Base-by-base conservation (phyloP, 2,888 invertebrate species). In the Himalopsyche tibetana region DNA sequence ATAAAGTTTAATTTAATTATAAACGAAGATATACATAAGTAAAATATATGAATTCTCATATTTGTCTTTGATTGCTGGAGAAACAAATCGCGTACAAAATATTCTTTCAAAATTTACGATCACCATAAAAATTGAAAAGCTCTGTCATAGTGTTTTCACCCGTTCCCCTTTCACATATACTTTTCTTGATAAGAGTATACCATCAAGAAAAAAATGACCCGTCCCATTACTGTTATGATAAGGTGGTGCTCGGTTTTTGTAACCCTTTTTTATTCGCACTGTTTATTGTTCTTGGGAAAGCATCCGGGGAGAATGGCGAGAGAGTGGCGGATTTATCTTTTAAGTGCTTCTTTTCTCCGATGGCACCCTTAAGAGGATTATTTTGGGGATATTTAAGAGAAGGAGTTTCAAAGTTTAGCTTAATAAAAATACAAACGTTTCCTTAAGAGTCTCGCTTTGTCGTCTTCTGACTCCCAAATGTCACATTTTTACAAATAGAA, bases 341-440 rank as follows among this genome's bases (percentile, higher is more conserved):
- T 85, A 87, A 85, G 80, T 63, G 83, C 80, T 69, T 38, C 83
- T 85, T 83, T 85, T 85, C 82, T 87, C 63, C 83, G 82, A 83
- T 28, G 81, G 84, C 69, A 55, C 84, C 79, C 84, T 87, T 85
- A 87, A 87, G 85, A 84, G 85, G 87, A 87, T 87, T 85, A 85
- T 87, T 87, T 85, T 85, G 42, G 63, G 87, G 55, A 87, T 87
- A 85, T 85, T 87, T 87, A 84, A 87, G 87, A 51, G 82, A 82
- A 82, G 19, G 12, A 42, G 40, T 51, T 82, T 82, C 56, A 55
- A 82, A 74, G 38, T 84, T 79, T 45, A 55, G 36, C 83, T 63
- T 69, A 74, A 17, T 38, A 63, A 83, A 42, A 82, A 63, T 63
- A 63, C 63, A 63, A 82, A 63, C 40, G 56, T n/a, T 38, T 40